These are phyloP conservation scores for Parambassis ranga DNA, from an alignment of 2,797 vertebrate genomes.

Conservation along the genomic window DNA sequence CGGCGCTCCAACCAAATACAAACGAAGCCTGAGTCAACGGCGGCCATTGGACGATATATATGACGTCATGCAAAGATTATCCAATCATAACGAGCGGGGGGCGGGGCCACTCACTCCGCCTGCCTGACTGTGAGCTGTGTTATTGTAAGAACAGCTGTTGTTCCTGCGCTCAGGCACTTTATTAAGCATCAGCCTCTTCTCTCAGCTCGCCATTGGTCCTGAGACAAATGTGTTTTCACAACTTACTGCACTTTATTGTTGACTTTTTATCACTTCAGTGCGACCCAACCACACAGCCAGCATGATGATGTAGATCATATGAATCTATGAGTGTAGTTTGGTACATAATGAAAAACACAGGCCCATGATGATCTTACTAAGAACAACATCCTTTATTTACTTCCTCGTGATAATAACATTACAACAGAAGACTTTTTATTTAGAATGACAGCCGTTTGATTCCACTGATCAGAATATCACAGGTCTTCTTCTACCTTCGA, in stretches of 20 bases:
- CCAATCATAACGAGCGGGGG: constrained; percentile 50
- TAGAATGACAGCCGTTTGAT: neutral
- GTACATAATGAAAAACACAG: neutral
- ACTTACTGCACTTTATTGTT: neutral
- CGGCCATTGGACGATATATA: constrained; percentile 45
- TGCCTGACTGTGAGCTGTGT: too few species aligned
- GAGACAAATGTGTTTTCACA: neutral
- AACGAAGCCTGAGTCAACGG: constrained; percentile 19
- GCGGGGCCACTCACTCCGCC: neutral
- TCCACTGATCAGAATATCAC: neutral
- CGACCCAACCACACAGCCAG: too few species aligned
- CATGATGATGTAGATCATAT: too few species aligned
- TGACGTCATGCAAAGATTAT: constrained; percentile 8
- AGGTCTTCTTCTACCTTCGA: neutral
- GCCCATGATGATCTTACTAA: neutral
- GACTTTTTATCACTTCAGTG: too few species aligned
- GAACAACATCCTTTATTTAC: neutral
- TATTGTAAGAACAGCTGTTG: too few species aligned
- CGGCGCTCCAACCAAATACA: constrained; percentile 57
- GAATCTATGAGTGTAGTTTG: too few species aligned
- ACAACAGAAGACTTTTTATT: too few species aligned
- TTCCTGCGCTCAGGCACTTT: too few species aligned
- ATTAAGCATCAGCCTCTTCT: too few species aligned
- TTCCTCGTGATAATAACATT: too few species aligned
- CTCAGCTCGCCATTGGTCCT: too few species aligned